Evolutionary conservation across 2,113 vertebrate species (phyloP), one percentile per base, ranked within the genome.

Genomic region (Cinclus cinclus): DNA sequence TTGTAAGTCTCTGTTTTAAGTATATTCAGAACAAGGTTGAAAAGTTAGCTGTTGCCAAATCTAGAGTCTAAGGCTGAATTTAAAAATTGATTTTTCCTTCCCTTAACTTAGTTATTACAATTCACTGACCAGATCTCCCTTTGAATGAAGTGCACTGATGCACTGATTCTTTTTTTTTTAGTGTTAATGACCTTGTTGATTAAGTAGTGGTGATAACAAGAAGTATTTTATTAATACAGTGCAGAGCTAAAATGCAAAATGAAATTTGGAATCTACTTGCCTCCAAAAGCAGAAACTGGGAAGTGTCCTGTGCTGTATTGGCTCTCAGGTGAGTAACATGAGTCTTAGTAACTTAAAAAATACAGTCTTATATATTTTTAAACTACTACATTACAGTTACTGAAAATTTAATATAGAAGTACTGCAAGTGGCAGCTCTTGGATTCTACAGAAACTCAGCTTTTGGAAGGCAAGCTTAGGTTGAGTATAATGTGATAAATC

Each of bases 301-400:
- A 99, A 99, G 33, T 99, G 99, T 78, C 99, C 99, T 49, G 98
- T 98, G n/a, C 81, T 99, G 2, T 99, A 99, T 62, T 99, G 99
- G 99, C 98, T 99, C 6, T 99, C 99, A 0, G 99, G 99, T 99
- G 83, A 93, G 97, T 92, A 27, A 73, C n/a, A 11, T 19, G 18
- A 49, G 15, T 78, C 71, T 86, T 70, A 63, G 15, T 81, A 69
- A 30, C 27, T 77, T 65, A 17, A 68, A 90, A 87, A 91, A 84
- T 18, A 35, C 10, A 39, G 13, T 68, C 10, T 63, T 78, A 53
- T 65, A 46, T 15, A 23, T 41, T 21, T 67, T 77, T 59, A 67
- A 80, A 18, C 22, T 83, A 6, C 42, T 53, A 14, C 2, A 6
- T 19, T 86, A 10, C 17, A n/a, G 15, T 75, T 63, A 33, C 42